Base-by-base conservation (phyloP, 2,113 vertebrate genomes). In the Chaetops frenatus region DNA sequence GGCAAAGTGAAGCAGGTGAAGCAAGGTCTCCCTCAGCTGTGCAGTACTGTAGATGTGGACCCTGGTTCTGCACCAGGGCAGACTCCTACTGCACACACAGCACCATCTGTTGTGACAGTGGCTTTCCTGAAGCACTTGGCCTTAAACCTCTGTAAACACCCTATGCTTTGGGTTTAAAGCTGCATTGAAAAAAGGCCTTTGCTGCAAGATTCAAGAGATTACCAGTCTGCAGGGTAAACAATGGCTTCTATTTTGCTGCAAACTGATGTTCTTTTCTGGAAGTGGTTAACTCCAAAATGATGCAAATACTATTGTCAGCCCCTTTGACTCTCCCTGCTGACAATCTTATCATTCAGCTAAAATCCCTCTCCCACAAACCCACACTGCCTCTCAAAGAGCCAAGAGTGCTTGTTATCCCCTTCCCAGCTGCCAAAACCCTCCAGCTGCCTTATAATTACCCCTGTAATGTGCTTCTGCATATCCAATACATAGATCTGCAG, bases 381-480 rank as follows among this genome's bases (percentile, higher is more conserved):
- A 64, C 45, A 25, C 42, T 53, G 79, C 64, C 86, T 94, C 92
- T 91, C 51, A 60, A 92, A 92, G 69, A 92, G 94, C 95, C 90
- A 92, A 96, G 90, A 95, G 90, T 93, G 72, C 82, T 92, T 83
- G 86, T 92, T 92, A 91, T 93, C 90, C 93, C 56, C 76, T 94
- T 88, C 82, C 56, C 82, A 96, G 94, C 88, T 96, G 96, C 95
- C 90, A 94, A 95, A 96, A 91, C 87, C 79, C 81, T 95, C 85
- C 92, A 95, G 88, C 83, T 96, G 94, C 92, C 86, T 95, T 42
- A 42, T 92, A 94, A 91, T 97, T 91, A 94, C 77, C 83, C 67
- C 82, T 84, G 69, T 90, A 92, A 96, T 89, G 64, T 47, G 82
- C 45, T 82, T 90, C 70, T 90, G 81, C 60, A 45, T 94, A 85